A percentile compares a stretch with the other conserved stretches of the same genome.
Evolutionary conservation across 2,797 vertebrate species (phyloP).

Genomic region (Delichon dasypus): DNA sequence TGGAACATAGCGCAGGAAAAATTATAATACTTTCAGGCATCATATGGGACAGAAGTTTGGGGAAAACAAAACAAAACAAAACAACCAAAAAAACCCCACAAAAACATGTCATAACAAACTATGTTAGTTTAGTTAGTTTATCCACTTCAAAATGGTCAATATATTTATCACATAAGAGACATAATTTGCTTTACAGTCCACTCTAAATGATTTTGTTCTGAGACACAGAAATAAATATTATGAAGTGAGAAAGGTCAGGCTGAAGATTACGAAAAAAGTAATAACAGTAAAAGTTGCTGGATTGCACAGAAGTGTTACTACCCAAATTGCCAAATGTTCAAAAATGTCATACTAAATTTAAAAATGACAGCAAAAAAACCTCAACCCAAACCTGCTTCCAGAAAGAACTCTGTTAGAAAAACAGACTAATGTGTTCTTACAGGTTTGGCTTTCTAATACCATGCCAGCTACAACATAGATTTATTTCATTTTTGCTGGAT

Average conservation of each 20-base stretch:
- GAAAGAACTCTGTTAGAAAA: neutral
- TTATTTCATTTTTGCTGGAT: neutral
- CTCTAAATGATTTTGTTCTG: constrained; percentile 5
- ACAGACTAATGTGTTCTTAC: neutral
- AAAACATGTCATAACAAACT: constrained; percentile 1
- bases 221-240: constrained; percentile 54
- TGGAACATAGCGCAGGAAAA: neutral
- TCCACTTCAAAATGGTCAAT: neutral
- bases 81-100: neutral
- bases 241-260: constrained; percentile 43
- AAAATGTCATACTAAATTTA: constrained; percentile 2
- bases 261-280: constrained; percentile 23
- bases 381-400: neutral
- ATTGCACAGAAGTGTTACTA: neutral
- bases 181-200: neutral
- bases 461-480: neutral
- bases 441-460: neutral
- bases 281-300: neutral
- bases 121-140: constrained; percentile 10
- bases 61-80: neutral
- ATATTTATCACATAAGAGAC: constrained; percentile 16
- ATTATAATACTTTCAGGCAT: neutral
- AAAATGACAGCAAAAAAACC: neutral
- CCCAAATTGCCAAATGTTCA: constrained; percentile 4
- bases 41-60: neutral